These are phyloP conservation scores for Mythimna pallens DNA, from an alignment of 2,888 invertebrate genomes.

Conservation along the genomic window DNA sequence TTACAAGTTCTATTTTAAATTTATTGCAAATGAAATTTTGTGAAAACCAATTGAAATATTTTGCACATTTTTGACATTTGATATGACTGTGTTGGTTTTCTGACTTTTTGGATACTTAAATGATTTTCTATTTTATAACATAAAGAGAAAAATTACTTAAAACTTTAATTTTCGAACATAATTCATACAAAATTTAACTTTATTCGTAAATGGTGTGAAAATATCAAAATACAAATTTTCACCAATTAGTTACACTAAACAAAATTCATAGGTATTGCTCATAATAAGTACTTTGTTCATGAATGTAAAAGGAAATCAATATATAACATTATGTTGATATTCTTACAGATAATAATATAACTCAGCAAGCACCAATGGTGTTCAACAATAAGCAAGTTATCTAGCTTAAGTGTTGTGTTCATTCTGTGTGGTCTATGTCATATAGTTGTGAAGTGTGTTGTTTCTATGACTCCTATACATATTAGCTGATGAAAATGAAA, in stretches of 20 bases:
- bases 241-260: not conserved
- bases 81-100: too few relatives aligned
- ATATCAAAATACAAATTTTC: not conserved
- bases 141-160: too few relatives aligned
- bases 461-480: conserved; percentile 21
- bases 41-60: too few relatives aligned
- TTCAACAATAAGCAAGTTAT: conserved; percentile 81
- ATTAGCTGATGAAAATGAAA: not conserved
- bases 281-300: not conserved
- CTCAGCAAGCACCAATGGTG: conserved; percentile 75
- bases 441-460: not conserved
- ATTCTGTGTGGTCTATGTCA: conserved; percentile 17
- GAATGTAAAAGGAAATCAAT: conserved; percentile 18
- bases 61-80: too few relatives aligned
- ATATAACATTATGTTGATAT: conserved; percentile 50
- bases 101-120: too few relatives aligned
- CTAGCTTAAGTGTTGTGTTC: conserved; percentile 43
- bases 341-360: conserved; percentile 71
- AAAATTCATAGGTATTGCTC: not conserved
- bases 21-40: too few relatives aligned
- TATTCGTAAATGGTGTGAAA: not conserved
- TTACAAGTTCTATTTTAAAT: not conserved
- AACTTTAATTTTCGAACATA: not conserved
- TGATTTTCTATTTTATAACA: too few relatives aligned
- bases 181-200: not conserved